Base-by-base conservation (phyloP, 1,140 invertebrate species). In the Sarcophaga bullata region DNA sequence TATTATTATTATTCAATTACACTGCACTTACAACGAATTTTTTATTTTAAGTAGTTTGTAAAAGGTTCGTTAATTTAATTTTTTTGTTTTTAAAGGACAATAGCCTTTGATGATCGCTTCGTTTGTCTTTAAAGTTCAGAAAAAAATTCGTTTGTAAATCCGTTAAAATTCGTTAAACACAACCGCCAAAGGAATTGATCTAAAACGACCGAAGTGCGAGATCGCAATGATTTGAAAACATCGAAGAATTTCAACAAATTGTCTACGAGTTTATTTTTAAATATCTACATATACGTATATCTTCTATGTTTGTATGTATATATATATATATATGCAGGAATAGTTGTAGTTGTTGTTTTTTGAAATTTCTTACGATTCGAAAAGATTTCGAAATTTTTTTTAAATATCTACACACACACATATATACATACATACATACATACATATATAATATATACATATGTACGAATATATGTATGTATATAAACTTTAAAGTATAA, bases 171-270 rank as follows among this genome's bases (percentile, higher is more conserved):
- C 68, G 68, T 78, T 75, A 75, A 80, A 58, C 37, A 80, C 73
- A 68, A 81, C 80, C 80, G 82, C 73, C 48, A 73, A n/a, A 83
- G 82, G 80, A 78, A 49, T 83, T 86, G 83, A 86, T 86, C 85
- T 86, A 85, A 85, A 84, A 87, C 90, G 87, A 88, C 90, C 90
- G 89, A 89, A 86, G 87, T 89, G 86, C 87, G 80, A 86, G 84
- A 90, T 86, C 84, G 85, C 87, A 89, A 88, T 88, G 88, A 90
- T 83, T 84, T 82, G 54, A 54, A 82, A 82, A 76, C 50, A 50
- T 9, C 68, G 84, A 85, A 85, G 84, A 84, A 84, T 84, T 82
- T 78, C 76, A 82, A 81, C 84, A 84, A 68, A 68, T 68, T 68
- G 62, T 68, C 84, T 54, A 85, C 83, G 86, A 84, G 87, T 86